These are phyloP conservation scores for Micrasema longulum DNA, from an alignment of 1,140 invertebrate species.

Conservation along the genomic window DNA sequence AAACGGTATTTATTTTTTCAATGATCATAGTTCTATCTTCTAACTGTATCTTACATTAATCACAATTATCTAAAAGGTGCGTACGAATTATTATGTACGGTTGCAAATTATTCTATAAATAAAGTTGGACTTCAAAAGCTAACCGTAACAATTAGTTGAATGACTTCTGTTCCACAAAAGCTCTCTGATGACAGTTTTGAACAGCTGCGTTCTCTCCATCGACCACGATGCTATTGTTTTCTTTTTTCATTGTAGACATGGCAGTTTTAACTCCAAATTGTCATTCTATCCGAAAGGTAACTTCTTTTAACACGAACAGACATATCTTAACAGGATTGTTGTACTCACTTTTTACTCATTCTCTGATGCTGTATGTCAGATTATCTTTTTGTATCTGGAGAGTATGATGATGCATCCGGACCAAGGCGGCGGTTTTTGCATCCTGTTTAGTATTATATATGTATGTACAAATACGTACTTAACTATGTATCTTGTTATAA, in stretches of 20 bases:
- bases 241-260: constrained; percentile 1
- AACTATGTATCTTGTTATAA: too few species aligned
- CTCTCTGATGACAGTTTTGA: constrained; percentile 7
- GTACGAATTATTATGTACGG: neutral
- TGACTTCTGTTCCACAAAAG: constrained; percentile 16
- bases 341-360: too few species aligned
- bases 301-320: too few species aligned
- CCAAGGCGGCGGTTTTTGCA: constrained; percentile 16
- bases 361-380: neutral
- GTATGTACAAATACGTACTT: neutral
- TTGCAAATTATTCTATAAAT: constrained; percentile 25
- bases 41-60: too few species aligned
- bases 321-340: too few species aligned
- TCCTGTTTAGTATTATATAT: constrained; percentile 27
- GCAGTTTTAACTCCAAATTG: too few species aligned
- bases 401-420: constrained; percentile 12
- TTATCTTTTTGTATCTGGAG: neutral
- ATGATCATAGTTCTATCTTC: too few species aligned
- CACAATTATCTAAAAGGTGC: too few species aligned
- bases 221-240: constrained; percentile 19
- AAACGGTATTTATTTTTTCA: too few species aligned
- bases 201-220: constrained; percentile 27
- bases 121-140: neutral
- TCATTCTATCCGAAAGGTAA: too few species aligned
- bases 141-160: constrained; percentile 28